These are phyloP conservation scores for Phoxinus phoxinus DNA, from an alignment of 2,113 vertebrate species.

Conservation along the genomic window DNA sequence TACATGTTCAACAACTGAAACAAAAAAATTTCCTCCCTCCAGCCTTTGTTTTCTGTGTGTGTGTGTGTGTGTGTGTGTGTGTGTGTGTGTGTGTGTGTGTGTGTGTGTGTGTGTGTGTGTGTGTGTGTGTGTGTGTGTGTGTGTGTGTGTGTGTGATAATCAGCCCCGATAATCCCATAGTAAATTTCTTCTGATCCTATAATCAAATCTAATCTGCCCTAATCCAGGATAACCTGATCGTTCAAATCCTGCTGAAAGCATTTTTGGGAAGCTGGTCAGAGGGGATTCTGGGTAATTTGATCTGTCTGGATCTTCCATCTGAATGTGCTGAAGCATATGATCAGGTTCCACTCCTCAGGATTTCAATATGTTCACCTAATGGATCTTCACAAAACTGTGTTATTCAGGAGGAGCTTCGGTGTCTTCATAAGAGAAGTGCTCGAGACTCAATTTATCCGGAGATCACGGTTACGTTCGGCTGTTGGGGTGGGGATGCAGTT, in stretches of 20 bases:
- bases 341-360: constrained; percentile 1
- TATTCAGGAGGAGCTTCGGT: neutral
- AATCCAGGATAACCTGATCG: constrained; percentile 33
- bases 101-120: constrained; percentile 17
- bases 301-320: constrained; percentile 16
- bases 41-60: neutral
- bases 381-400: constrained; percentile 19
- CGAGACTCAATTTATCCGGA: neutral
- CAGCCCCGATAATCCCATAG: constrained; percentile 1
- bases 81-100: neutral
- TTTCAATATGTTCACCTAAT: constrained; percentile 13
- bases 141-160: constrained; percentile 17
- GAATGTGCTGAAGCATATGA: constrained; percentile 32
- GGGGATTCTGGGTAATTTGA: constrained; percentile 42
- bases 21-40: neutral
- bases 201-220: constrained; percentile 38
- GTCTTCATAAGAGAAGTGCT: neutral
- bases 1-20: neutral
- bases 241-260: constrained; percentile 33
- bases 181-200: constrained; percentile 22
- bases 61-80: neutral
- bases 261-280: constrained; percentile 26
- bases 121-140: neutral
- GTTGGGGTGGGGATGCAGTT: neutral
- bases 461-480: neutral